These are phyloP conservation scores for Pangasianodon hypophthalmus DNA, from an alignment of 2,113 vertebrate genomes.

Conservation along the genomic window DNA sequence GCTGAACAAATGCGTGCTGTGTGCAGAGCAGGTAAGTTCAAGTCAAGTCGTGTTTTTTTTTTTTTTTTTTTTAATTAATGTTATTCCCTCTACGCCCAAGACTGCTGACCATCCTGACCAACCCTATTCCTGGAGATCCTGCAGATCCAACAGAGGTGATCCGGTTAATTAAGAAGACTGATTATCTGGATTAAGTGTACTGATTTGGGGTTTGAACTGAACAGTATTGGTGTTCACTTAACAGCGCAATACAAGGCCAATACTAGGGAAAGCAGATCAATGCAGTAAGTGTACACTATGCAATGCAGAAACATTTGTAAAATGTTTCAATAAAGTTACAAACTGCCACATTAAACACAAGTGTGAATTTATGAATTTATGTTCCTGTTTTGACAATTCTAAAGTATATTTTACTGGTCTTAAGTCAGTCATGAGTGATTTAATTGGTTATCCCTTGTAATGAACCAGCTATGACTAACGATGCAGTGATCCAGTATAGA, in stretches of 20 bases:
- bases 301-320: neutral
- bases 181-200: neutral
- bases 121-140: neutral
- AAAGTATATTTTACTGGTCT: neutral
- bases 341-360: neutral
- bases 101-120: neutral
- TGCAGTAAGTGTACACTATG: neutral
- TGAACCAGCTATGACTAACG: neutral
- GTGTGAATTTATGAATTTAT: neutral
- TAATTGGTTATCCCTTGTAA: neutral
- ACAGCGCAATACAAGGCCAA: neutral
- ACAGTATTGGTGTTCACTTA: neutral
- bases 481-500: neutral
- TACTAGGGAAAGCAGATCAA: neutral
- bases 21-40: slow-evolving; percentile 50
- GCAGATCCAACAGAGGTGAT: neutral
- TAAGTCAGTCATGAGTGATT: neutral
- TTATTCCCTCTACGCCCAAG: neutral
- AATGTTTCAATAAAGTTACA: neutral
- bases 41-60: neutral
- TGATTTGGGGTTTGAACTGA: neutral
- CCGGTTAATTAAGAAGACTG: neutral
- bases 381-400: neutral
- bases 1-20: slow-evolving; percentile 82
- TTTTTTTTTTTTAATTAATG: neutral